These are phyloP conservation scores for Deilephila elpenor DNA, from an alignment of 2,888 invertebrate genomes.

Conservation along the genomic window DNA sequence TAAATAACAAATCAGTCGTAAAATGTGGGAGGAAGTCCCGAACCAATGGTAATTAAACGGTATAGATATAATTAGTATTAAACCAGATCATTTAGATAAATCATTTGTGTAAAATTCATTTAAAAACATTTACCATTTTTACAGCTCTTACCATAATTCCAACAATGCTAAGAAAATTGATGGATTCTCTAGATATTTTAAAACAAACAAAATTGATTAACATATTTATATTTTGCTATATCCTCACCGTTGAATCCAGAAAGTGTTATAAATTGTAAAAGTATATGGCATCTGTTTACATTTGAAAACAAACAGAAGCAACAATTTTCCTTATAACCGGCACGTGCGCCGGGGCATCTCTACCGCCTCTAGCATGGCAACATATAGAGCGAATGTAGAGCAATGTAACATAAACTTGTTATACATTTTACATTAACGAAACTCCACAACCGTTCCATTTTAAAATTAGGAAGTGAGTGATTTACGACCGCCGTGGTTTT, in stretches of 20 bases:
- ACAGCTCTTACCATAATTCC: too few relatives aligned
- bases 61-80: too few relatives aligned
- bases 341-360: conserved; percentile 14
- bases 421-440: conserved; percentile 19
- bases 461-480: conserved; percentile 21
- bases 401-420: conserved; percentile 24
- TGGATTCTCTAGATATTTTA: too few relatives aligned
- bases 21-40: too few relatives aligned
- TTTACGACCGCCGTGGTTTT: conserved; percentile 18
- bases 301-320: background rate
- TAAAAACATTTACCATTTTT: too few relatives aligned
- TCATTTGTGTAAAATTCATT: too few relatives aligned
- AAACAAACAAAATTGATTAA: too few relatives aligned
- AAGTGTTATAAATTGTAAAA: background rate
- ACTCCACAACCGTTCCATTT: conserved; percentile 16
- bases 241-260: background rate
- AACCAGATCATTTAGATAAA: too few relatives aligned
- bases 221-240: background rate
- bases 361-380: background rate
- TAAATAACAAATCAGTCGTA: too few relatives aligned
- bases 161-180: too few relatives aligned
- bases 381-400: conserved; percentile 21
- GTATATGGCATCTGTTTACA: conserved; percentile 11
- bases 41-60: too few relatives aligned
- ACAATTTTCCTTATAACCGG: background rate